Conservation (phyloP, 1,140 invertebrate genomes). For the Chionoecetes opilio region DNA sequence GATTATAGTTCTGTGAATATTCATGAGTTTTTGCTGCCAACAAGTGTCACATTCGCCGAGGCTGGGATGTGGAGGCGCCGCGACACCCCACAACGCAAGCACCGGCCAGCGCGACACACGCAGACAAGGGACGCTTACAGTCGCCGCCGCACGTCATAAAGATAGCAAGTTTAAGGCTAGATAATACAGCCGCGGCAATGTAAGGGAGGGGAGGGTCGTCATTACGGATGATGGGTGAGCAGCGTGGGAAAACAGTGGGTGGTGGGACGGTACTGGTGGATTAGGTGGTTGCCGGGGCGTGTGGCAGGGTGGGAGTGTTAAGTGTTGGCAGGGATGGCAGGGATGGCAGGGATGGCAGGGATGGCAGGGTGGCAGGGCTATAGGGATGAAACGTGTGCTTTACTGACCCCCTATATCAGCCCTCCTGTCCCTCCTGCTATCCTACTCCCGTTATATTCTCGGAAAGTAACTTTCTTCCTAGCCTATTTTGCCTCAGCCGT, state of each 20-base stretch:
- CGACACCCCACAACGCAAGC: neutral
- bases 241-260: neutral
- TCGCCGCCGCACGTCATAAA: slow-evolving; percentile 35
- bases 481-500: neutral
- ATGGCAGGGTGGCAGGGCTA: too few species aligned
- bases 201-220: neutral
- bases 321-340: neutral
- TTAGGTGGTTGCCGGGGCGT: neutral
- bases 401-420: neutral
- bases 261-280: neutral
- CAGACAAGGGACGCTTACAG: neutral
- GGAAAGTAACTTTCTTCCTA: neutral
- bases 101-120: neutral
- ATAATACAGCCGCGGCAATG: neutral
- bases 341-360: too few species aligned
- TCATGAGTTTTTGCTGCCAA: neutral
- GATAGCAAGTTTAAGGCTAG: slow-evolving; percentile 39
- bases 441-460: neutral
- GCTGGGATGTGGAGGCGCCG: neutral
- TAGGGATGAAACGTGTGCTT: too few species aligned
- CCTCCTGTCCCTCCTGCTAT: neutral
- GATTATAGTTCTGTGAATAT: neutral
- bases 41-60: neutral
- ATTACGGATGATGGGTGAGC: slow-evolving; percentile 42
- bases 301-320: neutral